Conservation (phyloP, 2,888 invertebrate species). For the Macaria liturata region DNA sequence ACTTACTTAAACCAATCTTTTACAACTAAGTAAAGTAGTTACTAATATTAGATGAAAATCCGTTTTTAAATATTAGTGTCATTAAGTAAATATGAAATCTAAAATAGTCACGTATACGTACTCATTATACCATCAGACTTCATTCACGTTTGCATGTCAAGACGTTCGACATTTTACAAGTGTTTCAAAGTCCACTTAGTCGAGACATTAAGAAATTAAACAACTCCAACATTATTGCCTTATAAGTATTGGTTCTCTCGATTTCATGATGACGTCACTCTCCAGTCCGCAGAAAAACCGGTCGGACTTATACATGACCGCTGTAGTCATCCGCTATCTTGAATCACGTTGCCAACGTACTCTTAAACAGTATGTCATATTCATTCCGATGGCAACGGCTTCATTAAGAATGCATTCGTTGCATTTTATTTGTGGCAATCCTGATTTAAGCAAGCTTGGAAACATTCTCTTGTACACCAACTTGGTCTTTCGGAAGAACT, state of each 20-base stretch:
- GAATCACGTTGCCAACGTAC: constrained; percentile 58
- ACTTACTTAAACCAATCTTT: no score
- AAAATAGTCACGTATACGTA: constrained; percentile 4
- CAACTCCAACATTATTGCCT: constrained; percentile 47
- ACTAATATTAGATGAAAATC: no score
- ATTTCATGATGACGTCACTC: constrained; percentile 65
- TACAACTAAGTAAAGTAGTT: no score
- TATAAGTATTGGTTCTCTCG: constrained; percentile 51
- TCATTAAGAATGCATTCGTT: constrained; percentile 16
- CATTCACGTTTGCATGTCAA: constrained; percentile 28
- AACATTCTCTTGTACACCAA: neutral
- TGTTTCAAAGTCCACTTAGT: constrained; percentile 16
- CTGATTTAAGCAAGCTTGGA: constrained; percentile 2
- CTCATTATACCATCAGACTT: neutral
- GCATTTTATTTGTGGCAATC: constrained; percentile 12
- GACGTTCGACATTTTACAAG: constrained; percentile 23
- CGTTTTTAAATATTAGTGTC: no score
- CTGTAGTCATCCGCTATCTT: constrained; percentile 66
- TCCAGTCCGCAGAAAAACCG: constrained; percentile 67
- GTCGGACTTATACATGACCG: constrained; percentile 69
- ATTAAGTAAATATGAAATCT: constrained; percentile 1
- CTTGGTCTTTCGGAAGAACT: constrained; percentile 2
- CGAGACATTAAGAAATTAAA: constrained; percentile 45
- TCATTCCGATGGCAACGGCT: constrained; percentile 32
- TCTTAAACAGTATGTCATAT: constrained; percentile 45